Base-by-base conservation (phyloP, 2,113 vertebrate species). In the Platysternon megacephalum region DNA sequence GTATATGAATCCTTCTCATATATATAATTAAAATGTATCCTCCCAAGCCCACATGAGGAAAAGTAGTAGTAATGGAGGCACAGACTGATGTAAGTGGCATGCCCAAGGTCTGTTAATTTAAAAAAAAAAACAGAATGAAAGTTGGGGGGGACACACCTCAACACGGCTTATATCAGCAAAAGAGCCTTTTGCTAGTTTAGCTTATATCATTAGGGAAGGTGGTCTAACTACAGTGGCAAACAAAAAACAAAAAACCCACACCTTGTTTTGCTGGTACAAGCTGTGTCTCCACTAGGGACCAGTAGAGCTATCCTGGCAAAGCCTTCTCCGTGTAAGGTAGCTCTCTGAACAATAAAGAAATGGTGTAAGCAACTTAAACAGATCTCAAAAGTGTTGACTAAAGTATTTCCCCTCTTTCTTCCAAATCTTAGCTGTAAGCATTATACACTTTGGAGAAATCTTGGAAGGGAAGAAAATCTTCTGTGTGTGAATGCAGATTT, bases 381-480 rank as follows among this genome's bases (percentile, higher is more conserved):
- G 53, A 39, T 86, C 86, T 90, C 65, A 48, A 51, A 91, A 53
- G 68, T 28, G 52, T 22, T 79, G 14, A 82, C 13, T 90, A 46
- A 44, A 2, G 8, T 56, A 56, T 96, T 93, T 97, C 93, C 9
- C 83, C 16, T 29, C 14, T 78, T 90, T 29, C 42, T 29, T 46
- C 14, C 93, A 72, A 52, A 92, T 86, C 72, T 97, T 79, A 87
- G 65, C 87, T 92, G 78, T 55, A 61, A 94, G 82, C 32, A 24
- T 44, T 76, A 16, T 32, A 14, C 80, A 94, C 95, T 87, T 89
- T 3, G 35, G 93, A 93, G 91, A 86, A 89, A 93, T 87, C 76
- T 87, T 85, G 87, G 89, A 19, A 39, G 90, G 80, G 80, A 95
- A n/a, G 85, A 93, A 89, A 78, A 79, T 85, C 88, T 91, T 95